Conservation (phyloP, 1,140 invertebrate genomes). For the Eumaeus atala region DNA sequence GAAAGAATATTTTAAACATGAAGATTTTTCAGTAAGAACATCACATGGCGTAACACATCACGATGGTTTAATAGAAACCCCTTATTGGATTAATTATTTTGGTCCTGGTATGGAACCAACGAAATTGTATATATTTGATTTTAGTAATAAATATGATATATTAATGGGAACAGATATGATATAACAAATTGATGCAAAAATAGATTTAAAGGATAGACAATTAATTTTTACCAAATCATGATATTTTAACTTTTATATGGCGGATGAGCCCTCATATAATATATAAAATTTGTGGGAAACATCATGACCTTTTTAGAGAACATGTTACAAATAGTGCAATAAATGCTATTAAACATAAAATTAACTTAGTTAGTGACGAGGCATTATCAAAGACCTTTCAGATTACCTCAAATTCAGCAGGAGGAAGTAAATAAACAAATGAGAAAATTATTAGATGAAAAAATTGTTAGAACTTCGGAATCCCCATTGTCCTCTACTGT, state of each 20-base stretch:
- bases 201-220: constrained; percentile 16
- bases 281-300: constrained; percentile 19
- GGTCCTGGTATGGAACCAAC: background rate
- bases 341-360: constrained; percentile 19
- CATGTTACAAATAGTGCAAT: constrained; percentile 23
- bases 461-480: background rate
- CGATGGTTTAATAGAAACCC: constrained; percentile 13
- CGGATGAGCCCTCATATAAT: constrained; percentile 10
- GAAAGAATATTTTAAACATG: constrained; percentile 13
- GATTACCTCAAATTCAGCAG: too few species aligned
- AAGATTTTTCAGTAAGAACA: constrained; percentile 17
- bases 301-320: constrained; percentile 21
- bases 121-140: constrained; percentile 19
- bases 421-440: too few species aligned
- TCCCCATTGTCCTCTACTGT: background rate
- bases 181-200: constrained; percentile 4
- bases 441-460: background rate
- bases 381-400: constrained; percentile 22
- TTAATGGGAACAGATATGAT: constrained; percentile 19
- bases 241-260: constrained; percentile 16
- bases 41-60: constrained; percentile 11
- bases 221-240: constrained; percentile 1
- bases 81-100: constrained; percentile 17
- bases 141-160: constrained; percentile 19
- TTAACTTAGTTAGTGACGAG: constrained; percentile 14